Evolutionary conservation across 2,888 invertebrate genomes (phyloP).

Genomic region (Ligdia adustata): DNA sequence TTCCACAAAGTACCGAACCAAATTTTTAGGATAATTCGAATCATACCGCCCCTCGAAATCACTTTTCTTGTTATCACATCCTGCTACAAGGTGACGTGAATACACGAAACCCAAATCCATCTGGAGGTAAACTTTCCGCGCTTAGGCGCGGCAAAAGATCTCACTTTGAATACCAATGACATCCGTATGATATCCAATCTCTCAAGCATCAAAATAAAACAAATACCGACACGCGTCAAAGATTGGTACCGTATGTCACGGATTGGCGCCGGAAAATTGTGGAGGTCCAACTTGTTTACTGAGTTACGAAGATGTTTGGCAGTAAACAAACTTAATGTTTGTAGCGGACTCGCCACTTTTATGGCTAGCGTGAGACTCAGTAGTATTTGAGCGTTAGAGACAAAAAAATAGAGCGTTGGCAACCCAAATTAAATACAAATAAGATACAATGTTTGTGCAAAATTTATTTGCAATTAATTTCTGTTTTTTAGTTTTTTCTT

Average conservation of each 20-base stretch:
- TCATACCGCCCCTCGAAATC: conserved; percentile 1
- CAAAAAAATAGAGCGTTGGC: too few species aligned
- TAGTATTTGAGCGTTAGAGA: too few species aligned
- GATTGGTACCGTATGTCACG: conserved; percentile 14
- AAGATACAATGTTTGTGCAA: too few species aligned
- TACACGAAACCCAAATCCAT: conserved; percentile 20
- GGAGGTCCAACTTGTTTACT: neutral
- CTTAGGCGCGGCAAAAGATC: conserved; percentile 13
- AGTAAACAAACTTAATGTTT: neutral
- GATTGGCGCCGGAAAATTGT: conserved; percentile 6
- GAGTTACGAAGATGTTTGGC: neutral
- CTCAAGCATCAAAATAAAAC: conserved; percentile 25
- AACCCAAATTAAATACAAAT: too few species aligned
- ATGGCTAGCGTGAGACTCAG: too few species aligned
- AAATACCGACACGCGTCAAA: conserved; percentile 14
- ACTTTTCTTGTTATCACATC: conserved; percentile 22
- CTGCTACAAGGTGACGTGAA: conserved; percentile 11
- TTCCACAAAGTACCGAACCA: too few species aligned
- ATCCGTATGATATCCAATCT: conserved; percentile 16
- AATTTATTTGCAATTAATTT: too few species aligned
- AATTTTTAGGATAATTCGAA: neutral
- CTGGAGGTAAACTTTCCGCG: conserved; percentile 15
- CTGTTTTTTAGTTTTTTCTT: too few species aligned
- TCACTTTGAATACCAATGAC: conserved; percentile 23
- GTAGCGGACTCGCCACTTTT: too few species aligned